Base-by-base conservation (phyloP, 1,140 invertebrate genomes). In the Diachasma alloeum region DNA sequence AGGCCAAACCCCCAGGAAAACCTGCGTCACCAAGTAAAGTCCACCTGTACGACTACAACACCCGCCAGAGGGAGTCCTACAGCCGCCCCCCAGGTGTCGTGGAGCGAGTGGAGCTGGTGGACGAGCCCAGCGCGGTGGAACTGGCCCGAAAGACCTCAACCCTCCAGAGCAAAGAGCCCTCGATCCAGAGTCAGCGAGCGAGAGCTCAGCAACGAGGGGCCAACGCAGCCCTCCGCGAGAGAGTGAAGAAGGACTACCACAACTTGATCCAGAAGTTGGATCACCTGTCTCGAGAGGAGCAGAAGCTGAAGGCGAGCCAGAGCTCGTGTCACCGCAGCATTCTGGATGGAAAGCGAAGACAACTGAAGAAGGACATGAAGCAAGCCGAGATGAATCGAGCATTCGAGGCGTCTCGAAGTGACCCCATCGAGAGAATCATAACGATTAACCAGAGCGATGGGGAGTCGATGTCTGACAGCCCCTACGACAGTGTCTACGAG, bases 201-300 rank as follows among this genome's bases (percentile, higher is more conserved):
- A 75, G 26, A 36, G 87, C 87, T 0, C 79, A 90, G 72, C 81
- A 86, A 73, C 85, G 90, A 11, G 90, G 90, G 4, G 82, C 88
- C 66, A 85, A 90, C 80, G 91, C 91, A 5, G 76, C 89, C 37
- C 83, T 91, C 71, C 86, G 90, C 72, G 89, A 91, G 79, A 87
- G 84, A 82, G 84, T 90, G 0, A 85, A 87, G 53, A 84, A 85
- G 13, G 90, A 91, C 82, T 91, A 91, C 80, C 80, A 90, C 73
- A 82, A 85, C 22, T 82, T 91, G 42, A 59, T 91, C 67, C 80
- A 88, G 75, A 88, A 86, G 82, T 80, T 91, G 11, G 79, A 88
- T 74, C 77, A 83, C 37, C 79, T 85, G 5, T 73, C 81, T 0
- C 78, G 77, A 1, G 85, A 89, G 46, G 87, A 89, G 73, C 81